A percentile compares a stretch with the other conserved stretches of the same genome.
phyloP scores from a whole-genome alignment of 1,140 invertebrate genomes.

The Drosophila tsacasi region DNA sequence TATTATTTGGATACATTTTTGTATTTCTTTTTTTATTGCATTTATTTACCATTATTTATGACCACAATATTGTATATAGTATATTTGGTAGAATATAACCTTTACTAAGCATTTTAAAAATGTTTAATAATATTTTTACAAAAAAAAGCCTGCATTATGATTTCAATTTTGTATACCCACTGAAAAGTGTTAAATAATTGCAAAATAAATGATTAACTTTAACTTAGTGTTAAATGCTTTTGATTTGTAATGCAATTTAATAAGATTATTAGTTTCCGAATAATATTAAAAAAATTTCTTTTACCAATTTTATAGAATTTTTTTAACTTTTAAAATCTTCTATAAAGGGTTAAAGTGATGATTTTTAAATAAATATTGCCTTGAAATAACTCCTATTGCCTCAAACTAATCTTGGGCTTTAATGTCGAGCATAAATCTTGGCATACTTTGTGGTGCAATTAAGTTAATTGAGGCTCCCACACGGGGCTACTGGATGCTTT shows the following conservation, averaged over 20 bases:
- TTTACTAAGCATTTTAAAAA: too few relatives aligned
- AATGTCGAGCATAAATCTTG: conserved; percentile 57
- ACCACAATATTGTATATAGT: background rate
- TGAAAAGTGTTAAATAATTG: background rate
- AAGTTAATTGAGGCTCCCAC: conserved; percentile 54
- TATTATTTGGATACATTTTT: too few relatives aligned
- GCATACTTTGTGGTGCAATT: conserved; percentile 69
- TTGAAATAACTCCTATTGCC: background rate
- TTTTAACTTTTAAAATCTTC: background rate
- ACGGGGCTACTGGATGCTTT: conserved; percentile 44
- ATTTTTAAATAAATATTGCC: background rate
- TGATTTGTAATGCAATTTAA: background rate
- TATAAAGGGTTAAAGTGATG: background rate
- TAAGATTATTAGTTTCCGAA: background rate
- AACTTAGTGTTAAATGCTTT: background rate
- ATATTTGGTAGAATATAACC: too few relatives aligned
- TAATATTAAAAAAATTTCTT: background rate
- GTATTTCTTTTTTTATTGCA: too few relatives aligned
- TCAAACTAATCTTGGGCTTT: conserved; percentile 9
- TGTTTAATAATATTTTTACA: too few relatives aligned
- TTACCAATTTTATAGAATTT: background rate
- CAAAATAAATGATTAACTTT: background rate
- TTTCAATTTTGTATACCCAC: background rate
- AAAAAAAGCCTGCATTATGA: too few relatives aligned
- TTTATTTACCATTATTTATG: background rate